Base-by-base conservation (phyloP, 2,113 vertebrate species). In the Archilochus colubris region DNA sequence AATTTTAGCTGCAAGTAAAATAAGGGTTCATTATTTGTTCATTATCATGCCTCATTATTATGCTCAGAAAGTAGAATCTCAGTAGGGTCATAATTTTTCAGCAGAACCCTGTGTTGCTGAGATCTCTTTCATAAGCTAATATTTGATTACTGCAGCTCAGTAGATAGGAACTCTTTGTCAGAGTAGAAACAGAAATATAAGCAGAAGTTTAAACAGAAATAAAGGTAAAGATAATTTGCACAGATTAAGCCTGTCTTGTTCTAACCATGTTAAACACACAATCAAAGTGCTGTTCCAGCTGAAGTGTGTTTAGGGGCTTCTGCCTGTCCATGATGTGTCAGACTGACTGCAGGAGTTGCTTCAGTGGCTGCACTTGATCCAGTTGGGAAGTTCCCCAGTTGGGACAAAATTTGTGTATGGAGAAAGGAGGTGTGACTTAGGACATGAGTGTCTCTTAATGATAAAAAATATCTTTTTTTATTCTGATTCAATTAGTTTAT, bases 1-100 rank as follows among this genome's bases (percentile, higher is more conserved):
- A 94, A 68, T 79, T 82, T 73, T 66, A 80, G 28, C 72, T 91
- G 59, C 78, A 82, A 80, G 51, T 94, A 51, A 91, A 85, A 85
- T 48, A 55, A 85, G 16, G 1, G 4, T 59, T 93, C 48, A 76
- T 93, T 91, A 82, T 78, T 86, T 93, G 38, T 68, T 78, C 58
- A 66, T 88, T 91, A 58, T 75, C 36, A 31, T 36, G 63, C 38
- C 62, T 86, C 59, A 58, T 88, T 91, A 51, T 87, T 89, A 69
- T 80, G 64, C 68, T 77, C 25, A 77, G 63, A 59, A 85, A 89
- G 73, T 57, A 82, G 61, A 57, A 54, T 77, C 78, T 78, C 77
- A 64, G 28, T 84, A 89, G 81, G 50, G 57, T 84, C 33, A 22
- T 92, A 0, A 10, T 74, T 70, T 74, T 70, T 70, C 57, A 55